phyloP scores from a whole-genome alignment of 2,113 vertebrate species.

The Ariopsis seemanni region DNA sequence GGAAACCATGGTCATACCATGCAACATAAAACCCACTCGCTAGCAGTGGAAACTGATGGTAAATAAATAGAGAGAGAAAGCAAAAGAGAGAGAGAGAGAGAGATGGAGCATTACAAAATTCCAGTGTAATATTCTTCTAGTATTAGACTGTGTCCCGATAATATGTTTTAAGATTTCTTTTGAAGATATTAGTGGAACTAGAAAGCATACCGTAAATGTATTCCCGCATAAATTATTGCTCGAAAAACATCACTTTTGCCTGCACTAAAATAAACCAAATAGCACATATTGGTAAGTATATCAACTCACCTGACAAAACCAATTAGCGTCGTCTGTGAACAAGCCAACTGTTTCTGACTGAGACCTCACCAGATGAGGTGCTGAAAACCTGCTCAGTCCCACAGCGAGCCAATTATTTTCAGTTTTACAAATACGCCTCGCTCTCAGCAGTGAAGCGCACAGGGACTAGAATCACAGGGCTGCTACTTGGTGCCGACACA shows the following conservation, averaged over 20 bases:
- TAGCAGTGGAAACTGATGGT: too few relatives aligned
- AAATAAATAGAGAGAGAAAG: too few relatives aligned
- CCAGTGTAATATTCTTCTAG: neutral
- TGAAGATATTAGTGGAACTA: neutral
- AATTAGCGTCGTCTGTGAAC: constrained; percentile 38
- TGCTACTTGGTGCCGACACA: constrained; percentile 40
- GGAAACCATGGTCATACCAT: too few relatives aligned
- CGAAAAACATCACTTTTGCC: neutral
- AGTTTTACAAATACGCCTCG: constrained; percentile 57
- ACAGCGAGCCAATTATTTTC: constrained; percentile 56
- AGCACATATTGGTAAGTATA: constrained; percentile 30
- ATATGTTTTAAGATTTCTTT: neutral
- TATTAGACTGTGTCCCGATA: neutral
- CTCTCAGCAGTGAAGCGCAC: constrained; percentile 57
- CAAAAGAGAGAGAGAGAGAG: too few relatives aligned
- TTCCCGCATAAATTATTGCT: neutral
- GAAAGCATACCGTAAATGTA: constrained; percentile 13
- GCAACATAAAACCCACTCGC: too few relatives aligned
- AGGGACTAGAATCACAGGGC: constrained; percentile 51
- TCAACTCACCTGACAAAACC: constrained; percentile 44
- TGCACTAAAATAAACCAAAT: constrained; percentile 12
- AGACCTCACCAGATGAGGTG: constrained; percentile 49
- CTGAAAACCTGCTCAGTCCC: constrained; percentile 46
- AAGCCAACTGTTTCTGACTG: constrained; percentile 42
- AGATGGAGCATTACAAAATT: too few relatives aligned